Evolutionary conservation across 2,888 invertebrate species (phyloP).

Genomic region (Ptilodon capucinus): DNA sequence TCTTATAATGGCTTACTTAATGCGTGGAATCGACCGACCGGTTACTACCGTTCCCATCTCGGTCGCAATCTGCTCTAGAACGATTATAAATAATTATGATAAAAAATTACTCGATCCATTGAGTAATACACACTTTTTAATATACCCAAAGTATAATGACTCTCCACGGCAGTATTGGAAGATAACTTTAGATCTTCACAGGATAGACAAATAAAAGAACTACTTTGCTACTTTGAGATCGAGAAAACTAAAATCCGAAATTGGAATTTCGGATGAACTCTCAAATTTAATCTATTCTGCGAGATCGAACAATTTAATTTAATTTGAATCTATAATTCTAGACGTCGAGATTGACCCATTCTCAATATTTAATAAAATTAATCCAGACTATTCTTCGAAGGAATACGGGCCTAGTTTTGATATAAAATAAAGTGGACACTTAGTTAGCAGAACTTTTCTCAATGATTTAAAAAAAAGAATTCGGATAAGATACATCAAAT

Average conservation of each 20-base stretch:
- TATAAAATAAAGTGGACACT: too few relatives aligned
- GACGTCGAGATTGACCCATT: too few relatives aligned
- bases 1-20: slow-evolving; percentile 74
- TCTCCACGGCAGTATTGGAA: neutral
- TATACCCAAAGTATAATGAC: neutral
- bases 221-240: too few relatives aligned
- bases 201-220: too few relatives aligned
- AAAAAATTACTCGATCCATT: slow-evolving; percentile 16
- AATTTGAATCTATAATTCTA: neutral
- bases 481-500: neutral
- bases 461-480: too few relatives aligned
- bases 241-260: neutral
- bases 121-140: slow-evolving; percentile 6
- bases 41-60: slow-evolving; percentile 43
- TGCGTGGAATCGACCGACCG: slow-evolving; percentile 44
- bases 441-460: too few relatives aligned
- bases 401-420: too few relatives aligned
- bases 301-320: too few relatives aligned
- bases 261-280: neutral
- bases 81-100: too few relatives aligned
- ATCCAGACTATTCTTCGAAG: neutral
- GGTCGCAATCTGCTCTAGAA: slow-evolving; percentile 14
- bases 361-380: too few relatives aligned
- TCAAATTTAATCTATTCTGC: neutral
- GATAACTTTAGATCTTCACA: too few relatives aligned